Conservation (phyloP, 1,140 invertebrate species). For the Heliothis subflexa region DNA sequence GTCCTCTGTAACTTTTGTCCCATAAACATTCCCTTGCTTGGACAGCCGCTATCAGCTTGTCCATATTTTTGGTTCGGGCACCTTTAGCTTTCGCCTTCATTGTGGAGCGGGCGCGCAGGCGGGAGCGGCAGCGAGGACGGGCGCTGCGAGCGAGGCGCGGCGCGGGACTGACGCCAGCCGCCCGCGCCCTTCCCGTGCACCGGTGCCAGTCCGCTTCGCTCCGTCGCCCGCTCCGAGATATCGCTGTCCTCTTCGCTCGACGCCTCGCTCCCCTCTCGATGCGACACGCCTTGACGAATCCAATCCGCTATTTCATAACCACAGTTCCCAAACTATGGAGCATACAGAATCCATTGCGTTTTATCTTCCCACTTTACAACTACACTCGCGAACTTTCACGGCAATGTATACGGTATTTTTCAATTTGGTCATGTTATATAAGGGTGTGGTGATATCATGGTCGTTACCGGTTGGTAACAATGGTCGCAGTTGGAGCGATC, state of each 20-base stretch:
- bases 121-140: constrained; percentile 65
- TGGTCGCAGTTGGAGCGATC: constrained; percentile 51
- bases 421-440: not conserved
- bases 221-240: constrained; percentile 54
- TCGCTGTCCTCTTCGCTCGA: constrained; percentile 69
- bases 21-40: constrained; percentile 81
- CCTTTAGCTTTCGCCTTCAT: constrained; percentile 75
- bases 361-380: not conserved
- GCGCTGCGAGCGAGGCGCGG: constrained; percentile 62
- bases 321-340: not conserved
- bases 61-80: constrained; percentile 75
- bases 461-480: constrained; percentile 49
- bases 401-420: not conserved
- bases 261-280: constrained; percentile 68
- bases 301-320: constrained; percentile 50
- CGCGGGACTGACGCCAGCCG: constrained; percentile 61
- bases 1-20: constrained; percentile 81
- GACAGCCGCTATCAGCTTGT: constrained; percentile 80
- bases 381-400: not conserved
- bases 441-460: constrained; percentile 22
- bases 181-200: constrained; percentile 58
- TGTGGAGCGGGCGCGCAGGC: constrained; percentile 71
- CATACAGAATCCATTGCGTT: constrained; percentile 39
- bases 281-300: constrained; percentile 62
- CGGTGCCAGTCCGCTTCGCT: constrained; percentile 54